Conservation (phyloP, 2,888 invertebrate genomes). For the Thysanoteuthis rhombus region DNA sequence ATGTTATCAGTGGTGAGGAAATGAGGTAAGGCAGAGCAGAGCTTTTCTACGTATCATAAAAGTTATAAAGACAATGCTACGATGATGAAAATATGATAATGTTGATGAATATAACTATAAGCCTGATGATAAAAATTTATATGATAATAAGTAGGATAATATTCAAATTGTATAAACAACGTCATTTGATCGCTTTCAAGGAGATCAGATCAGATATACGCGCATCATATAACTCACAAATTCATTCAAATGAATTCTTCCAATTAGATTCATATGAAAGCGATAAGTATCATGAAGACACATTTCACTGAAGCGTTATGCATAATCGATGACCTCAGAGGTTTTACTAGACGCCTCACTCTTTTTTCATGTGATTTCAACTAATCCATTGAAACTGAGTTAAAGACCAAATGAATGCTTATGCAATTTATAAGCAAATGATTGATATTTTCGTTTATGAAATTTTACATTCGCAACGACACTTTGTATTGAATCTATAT, state of each 20-base stretch:
- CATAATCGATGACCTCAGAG: not conserved
- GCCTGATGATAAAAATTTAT: no score
- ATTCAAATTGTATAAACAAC: not conserved
- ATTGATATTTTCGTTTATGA: not conserved
- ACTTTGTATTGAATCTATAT: no score
- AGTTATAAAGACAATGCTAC: no score
- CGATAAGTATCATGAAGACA: not conserved
- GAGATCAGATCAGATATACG: not conserved
- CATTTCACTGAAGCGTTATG: not conserved
- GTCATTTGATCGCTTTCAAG: not conserved
- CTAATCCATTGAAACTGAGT: not conserved
- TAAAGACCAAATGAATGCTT: not conserved
- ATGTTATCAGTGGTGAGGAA: no score
- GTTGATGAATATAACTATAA: no score
- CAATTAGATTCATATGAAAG: not conserved
- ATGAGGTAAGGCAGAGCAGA: no score
- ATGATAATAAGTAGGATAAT: no score
- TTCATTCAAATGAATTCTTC: not conserved
- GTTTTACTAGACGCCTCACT: not conserved
- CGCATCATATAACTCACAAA: not conserved
- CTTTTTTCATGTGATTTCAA: not conserved
- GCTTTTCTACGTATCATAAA: no score
- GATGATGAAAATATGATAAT: no score
- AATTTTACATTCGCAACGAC: no score
- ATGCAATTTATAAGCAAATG: not conserved